phyloP scores from a whole-genome alignment of 2,113 vertebrate genomes.

The Lamprologus speciosus region DNA sequence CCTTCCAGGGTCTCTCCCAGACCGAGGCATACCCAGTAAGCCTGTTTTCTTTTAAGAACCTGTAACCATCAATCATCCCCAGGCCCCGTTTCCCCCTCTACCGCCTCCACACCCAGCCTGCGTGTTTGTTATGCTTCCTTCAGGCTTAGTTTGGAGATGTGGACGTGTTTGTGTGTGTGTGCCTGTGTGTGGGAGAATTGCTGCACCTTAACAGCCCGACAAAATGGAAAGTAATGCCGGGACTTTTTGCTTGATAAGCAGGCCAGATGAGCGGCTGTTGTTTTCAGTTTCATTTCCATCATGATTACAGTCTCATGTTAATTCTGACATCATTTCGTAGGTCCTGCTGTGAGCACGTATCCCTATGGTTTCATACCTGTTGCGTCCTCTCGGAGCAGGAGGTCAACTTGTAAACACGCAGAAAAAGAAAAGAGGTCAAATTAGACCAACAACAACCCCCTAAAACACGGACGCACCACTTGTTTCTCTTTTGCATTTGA shows the following conservation, averaged over 20 bases:
- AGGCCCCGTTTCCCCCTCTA: conserved; percentile 38
- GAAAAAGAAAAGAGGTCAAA: neutral
- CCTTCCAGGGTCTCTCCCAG: neutral
- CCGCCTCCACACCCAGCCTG: conserved; percentile 63
- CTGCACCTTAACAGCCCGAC: neutral
- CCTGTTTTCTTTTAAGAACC: conserved; percentile 74
- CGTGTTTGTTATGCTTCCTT: conserved; percentile 66
- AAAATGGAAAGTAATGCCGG: neutral
- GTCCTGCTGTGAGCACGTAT: neutral
- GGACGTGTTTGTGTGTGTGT: accelerated
- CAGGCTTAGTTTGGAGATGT: neutral
- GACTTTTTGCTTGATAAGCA: neutral
- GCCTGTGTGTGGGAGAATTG: neutral
- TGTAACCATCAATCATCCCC: conserved; percentile 73
- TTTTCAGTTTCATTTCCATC: neutral
- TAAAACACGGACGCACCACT: neutral
- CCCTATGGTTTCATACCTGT: neutral
- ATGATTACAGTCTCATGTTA: neutral
- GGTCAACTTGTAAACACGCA: neutral
- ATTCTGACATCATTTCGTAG: neutral
- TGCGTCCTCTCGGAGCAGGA: neutral
- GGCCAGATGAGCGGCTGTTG: neutral
- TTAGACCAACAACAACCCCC: neutral
- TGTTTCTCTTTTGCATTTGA: neutral
- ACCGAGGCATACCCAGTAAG: conserved; percentile 63